phyloP scores from a whole-genome alignment of 2,888 invertebrate species.

The Philonicus albiceps region DNA sequence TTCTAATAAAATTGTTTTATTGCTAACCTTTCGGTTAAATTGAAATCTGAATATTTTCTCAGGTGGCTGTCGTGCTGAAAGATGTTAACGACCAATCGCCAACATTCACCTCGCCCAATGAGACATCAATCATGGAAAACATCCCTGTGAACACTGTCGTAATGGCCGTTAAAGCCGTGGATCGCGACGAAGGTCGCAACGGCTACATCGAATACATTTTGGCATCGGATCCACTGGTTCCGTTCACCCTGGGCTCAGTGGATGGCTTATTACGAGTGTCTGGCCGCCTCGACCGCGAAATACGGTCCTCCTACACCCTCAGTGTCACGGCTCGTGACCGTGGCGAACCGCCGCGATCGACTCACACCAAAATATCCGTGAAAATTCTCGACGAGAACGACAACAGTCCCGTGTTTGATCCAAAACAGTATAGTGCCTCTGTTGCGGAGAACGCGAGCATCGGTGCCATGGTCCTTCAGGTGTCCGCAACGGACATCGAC shows the following conservation, averaged over 20 bases:
- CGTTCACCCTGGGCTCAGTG: constrained; percentile 84
- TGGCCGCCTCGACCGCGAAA: constrained; percentile 86
- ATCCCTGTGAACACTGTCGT: constrained; percentile 85
- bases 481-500: constrained; percentile 88
- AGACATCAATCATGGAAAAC: constrained; percentile 83
- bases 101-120: constrained; percentile 80
- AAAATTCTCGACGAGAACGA: constrained; percentile 88
- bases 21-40: neutral
- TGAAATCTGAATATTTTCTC: constrained; percentile 52
- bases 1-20: neutral
- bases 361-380: constrained; percentile 74
- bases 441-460: constrained; percentile 94
- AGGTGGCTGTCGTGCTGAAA: constrained; percentile 87
- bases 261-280: constrained; percentile 88
- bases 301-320: constrained; percentile 76
- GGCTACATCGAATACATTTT: constrained; percentile 89
- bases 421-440: constrained; percentile 87
- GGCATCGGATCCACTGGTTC: constrained; percentile 71
- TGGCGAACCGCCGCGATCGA: constrained; percentile 81
- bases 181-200: constrained; percentile 90
- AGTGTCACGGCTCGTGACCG: constrained; percentile 86
- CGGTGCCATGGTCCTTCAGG: constrained; percentile 88
- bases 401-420: constrained; percentile 88
- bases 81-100: constrained; percentile 95
- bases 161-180: constrained; percentile 87